Conservation (phyloP, 2,113 vertebrate species). For the Sphaerodactylus townsendi region DNA sequence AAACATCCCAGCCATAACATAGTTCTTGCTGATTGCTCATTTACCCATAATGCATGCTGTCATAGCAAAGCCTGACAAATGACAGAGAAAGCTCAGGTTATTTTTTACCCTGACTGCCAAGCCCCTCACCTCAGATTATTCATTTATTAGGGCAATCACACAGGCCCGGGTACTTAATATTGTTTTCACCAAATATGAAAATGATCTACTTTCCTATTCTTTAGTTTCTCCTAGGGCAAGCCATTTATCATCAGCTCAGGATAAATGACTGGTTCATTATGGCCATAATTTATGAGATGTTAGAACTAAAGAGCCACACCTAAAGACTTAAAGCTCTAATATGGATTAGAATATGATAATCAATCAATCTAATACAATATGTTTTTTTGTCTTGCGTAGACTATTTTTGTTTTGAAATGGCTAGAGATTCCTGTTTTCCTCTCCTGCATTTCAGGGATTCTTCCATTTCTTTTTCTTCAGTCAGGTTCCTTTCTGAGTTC, state of each 20-base stretch:
- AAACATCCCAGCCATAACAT: constrained; percentile 88
- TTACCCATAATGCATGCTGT: constrained; percentile 91
- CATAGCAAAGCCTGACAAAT: constrained; percentile 90
- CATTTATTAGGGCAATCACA: constrained; percentile 88
- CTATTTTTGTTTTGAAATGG: constrained; percentile 76
- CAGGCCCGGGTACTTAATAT: constrained; percentile 86
- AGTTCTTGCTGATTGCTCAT: constrained; percentile 90
- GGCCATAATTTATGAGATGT: constrained; percentile 87
- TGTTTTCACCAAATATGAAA: constrained; percentile 93
- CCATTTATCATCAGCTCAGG: constrained; percentile 86
- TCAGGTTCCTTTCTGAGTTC: constrained; percentile 31
- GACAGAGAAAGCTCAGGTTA: constrained; percentile 85
- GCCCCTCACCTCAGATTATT: constrained; percentile 89
- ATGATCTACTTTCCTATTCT: constrained; percentile 89
- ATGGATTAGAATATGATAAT: constrained; percentile 87
- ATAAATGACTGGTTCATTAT: constrained; percentile 92
- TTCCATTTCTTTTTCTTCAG: constrained; percentile 52
- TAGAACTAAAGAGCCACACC: constrained; percentile 86
- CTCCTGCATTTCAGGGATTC: constrained; percentile 25
- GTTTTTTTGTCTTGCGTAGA: constrained; percentile 53
- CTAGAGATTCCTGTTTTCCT: constrained; percentile 52
- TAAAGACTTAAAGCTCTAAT: constrained; percentile 87
- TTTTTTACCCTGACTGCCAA: constrained; percentile 88
- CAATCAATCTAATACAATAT: constrained; percentile 82
- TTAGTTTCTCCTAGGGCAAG: constrained; percentile 85